A percentile compares a stretch with the other conserved stretches of the same genome.
Conservation (phyloP, 1,140 invertebrate genomes). For the Hyphantria cunea region DNA sequence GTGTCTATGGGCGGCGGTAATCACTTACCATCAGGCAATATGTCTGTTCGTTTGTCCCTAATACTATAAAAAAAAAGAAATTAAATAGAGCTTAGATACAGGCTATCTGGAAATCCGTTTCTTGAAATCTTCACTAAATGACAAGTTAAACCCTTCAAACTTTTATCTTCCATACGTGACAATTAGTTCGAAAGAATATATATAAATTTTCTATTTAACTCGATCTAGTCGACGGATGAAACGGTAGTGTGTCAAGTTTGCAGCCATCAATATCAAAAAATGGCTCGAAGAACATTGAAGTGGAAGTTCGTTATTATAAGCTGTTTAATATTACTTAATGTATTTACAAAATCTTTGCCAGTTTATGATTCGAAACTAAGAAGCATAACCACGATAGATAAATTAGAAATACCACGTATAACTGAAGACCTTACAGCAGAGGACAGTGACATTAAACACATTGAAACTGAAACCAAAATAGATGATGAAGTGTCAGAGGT, state of each 20-base stretch:
- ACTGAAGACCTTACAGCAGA: not conserved
- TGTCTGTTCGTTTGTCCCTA: no score
- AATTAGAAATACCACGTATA: not conserved
- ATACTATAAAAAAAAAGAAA: no score
- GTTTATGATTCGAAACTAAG: constrained; percentile 13
- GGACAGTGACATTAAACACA: not conserved
- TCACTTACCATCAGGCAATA: no score
- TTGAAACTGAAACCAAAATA: constrained; percentile 17
- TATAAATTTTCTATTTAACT: no score
- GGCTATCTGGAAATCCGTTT: no score
- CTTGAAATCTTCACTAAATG: no score
- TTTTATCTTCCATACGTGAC: constrained; percentile 8
- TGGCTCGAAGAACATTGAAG: constrained; percentile 57
- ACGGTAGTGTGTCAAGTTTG: constrained; percentile 36
- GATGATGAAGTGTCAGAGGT: constrained; percentile 7
- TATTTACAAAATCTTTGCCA: constrained; percentile 42
- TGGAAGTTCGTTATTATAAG: constrained; percentile 46
- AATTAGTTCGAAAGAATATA: no score
- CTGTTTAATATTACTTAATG: constrained; percentile 37
- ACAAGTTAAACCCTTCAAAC: constrained; percentile 13
- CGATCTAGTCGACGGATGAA: constrained; percentile 40
- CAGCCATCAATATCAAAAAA: constrained; percentile 49
- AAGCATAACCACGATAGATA: not conserved
- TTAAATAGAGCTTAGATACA: no score
- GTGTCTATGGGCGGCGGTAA: no score